Evolutionary conservation across 2,797 vertebrate species (phyloP), one percentile per base, ranked within the genome.

Genomic region (Holocentrus rufus): DNA sequence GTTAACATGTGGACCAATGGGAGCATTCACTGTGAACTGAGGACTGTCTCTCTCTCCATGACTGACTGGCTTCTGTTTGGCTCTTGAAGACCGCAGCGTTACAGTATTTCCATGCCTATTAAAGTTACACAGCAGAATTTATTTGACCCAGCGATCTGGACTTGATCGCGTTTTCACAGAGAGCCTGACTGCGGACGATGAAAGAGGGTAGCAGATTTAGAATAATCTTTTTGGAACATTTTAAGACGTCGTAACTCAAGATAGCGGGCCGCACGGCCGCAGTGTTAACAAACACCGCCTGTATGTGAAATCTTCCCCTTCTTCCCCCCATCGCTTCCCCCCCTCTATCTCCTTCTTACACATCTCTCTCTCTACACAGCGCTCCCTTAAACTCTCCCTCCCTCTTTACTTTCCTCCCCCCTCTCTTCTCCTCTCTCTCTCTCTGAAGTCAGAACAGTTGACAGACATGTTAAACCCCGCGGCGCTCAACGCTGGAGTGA

Each of bases 391-490:
- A 9, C 42, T 58, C 27, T 57, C 64, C 61, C 47, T 49, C 47
- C 47, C 47, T 49, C 47, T 36, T 52, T 31, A 46, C 46, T 47
- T 65, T 31, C 36, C 5, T 27, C 42, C 20, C 15, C 67, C 66
- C 4, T 65, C 84, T 79, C 63, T 54, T 74, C 49, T 6, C 49
- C 67, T 67, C 66, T 72, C 61, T 76, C 53, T 63, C 17, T 36
- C 69, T 85, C 59, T 71, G 75, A 83, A 80, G 68, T 84, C 68
- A 69, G 61, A 80, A 17, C 73, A 0, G 74, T 70, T 86, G 84
- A 88, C 83, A 80, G 86, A 87, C 39, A 9, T 23, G 72, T 76
- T 80, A 68, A 88, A 83, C 59, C 81, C 83, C 46, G 60, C 69
- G 84, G 74, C 81, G 80, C 72, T 81, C 5, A 31, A 53, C 23